These are phyloP conservation scores for Wiebesia pumilae DNA, from an alignment of 1,140 invertebrate genomes.

Conservation along the genomic window DNA sequence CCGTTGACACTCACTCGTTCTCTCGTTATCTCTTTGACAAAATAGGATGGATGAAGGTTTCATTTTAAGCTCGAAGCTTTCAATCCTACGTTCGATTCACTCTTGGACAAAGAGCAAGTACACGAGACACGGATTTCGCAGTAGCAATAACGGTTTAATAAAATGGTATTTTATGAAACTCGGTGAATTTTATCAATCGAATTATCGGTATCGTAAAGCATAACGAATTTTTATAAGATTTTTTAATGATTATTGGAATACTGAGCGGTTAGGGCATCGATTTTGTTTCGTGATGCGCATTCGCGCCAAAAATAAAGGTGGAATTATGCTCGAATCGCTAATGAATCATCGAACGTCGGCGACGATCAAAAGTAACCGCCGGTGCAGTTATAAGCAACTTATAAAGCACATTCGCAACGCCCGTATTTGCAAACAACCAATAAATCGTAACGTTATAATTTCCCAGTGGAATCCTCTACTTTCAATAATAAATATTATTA, in stretches of 20 bases:
- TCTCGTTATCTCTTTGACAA: neutral
- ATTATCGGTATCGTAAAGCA: neutral
- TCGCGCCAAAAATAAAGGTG: conserved; percentile 53
- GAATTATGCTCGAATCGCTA: conserved; percentile 63
- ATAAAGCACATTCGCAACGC: conserved; percentile 18
- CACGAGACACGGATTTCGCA: neutral
- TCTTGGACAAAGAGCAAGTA: neutral
- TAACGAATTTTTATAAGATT: neutral
- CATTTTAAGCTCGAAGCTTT: neutral
- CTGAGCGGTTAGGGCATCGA: neutral
- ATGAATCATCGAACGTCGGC: conserved; percentile 68
- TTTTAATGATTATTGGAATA: neutral
- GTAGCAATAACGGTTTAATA: too few species aligned
- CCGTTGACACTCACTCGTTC: too few species aligned
- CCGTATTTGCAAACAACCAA: neutral
- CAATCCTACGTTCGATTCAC: neutral
- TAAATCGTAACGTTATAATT: conserved; percentile 15
- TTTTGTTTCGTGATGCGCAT: neutral
- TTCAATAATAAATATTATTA: neutral
- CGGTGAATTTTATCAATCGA: neutral
- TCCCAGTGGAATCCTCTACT: neutral
- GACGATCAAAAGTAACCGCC: conserved; percentile 68
- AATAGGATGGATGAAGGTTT: neutral
- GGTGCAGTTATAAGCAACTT: conserved; percentile 27
- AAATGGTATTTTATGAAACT: neutral